Evolutionary conservation across 2,113 vertebrate genomes (phyloP), one percentile per base, ranked within the genome.

Genomic region (Orycteropus afer): DNA sequence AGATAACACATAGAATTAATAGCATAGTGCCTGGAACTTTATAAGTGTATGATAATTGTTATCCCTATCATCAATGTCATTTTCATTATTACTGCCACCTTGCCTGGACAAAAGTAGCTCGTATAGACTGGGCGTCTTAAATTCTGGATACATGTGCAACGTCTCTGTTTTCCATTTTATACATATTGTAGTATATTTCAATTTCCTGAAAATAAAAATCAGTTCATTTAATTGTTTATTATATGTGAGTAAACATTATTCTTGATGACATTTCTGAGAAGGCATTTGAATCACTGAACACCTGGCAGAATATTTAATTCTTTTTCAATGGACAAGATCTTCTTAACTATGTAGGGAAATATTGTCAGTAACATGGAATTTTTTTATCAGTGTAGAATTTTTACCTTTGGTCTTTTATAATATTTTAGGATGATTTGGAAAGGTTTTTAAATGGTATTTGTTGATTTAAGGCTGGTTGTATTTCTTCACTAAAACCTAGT

Each of bases 401-500:
- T 90, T 49, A 82, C 15, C 71, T 67, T 74, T 92, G n/a, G 9
- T 29, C 7, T 96, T 92, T 94, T 40, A 55, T 71, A 59, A 11
- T 94, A 42, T 69, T 93, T 90, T 74, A 45, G 67, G 27, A 79
- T 79, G 61, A 85, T 53, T 92, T 92, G 45, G 74, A 47, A 96
- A 79, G 61, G 84, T n/a, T 65, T 2, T 76, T 13, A 57, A 90
- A 88, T 89, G 32, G n/a, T n/a, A 25, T 74, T 22, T 27, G 2
- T 63, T 65, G 40, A 59, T 87, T 92, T 89, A 91, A 18, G 86
- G 45, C 53, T 63, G 65, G 12, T 45, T 84, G 3, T 92, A 37
- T 89, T 84, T 95, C 84, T 95, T 90, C 79, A 93, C n/a, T 88
- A 79, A 94, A 95, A 85, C 1, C 18, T 90, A 89, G 40, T 71